Base-by-base conservation (phyloP, 2,113 vertebrate species). In the Ptilorrhoa leucosticta region DNA sequence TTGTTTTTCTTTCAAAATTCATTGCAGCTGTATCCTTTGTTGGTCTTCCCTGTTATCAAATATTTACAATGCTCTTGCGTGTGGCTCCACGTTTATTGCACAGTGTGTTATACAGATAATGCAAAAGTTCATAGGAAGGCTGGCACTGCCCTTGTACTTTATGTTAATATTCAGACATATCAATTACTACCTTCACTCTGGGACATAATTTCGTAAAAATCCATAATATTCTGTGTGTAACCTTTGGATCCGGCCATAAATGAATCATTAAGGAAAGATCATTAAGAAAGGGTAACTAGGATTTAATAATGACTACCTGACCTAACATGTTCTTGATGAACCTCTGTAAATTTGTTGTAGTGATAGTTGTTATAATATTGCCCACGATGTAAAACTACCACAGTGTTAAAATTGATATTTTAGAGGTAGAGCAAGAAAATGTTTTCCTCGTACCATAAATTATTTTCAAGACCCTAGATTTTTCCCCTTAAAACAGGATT, bases 31-130 rank as follows among this genome's bases (percentile, higher is more conserved):
- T 77, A 23, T 73, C n/a, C 66, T 69, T 77, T 83, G 42, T 71
- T 40, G 35, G 20, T 64, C 81, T 94, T 97, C 71, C 84, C 76
- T 83, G 1, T 91, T 93, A 76, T 44, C 66, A 97, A 97, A 97
- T 96, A 96, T 96, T 98, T 97, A 54, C 80, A 64, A 40, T 86
- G 53, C 9, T 73, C 80, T 82, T 85, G 28, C 63, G 53, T 45
- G 45, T 73, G 65, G n/a, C 57, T 61, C 35, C 26, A 47, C 37
- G 11, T 53, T 83, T 44, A 48, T 48, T 82, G 20, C 31, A 26
- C 33, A 66, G 44, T 4, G 13, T 15, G 16, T 83, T 57, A 21
- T 6, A 37, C 27, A 56, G 71, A 56, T 33, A 57, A 11, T 56
- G 18, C 42, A 44, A 27, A 30, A 57, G 42, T 90, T 61, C 51